These are phyloP conservation scores for Dicaeum eximium DNA, from an alignment of 2,113 vertebrate species.

Conservation along the genomic window DNA sequence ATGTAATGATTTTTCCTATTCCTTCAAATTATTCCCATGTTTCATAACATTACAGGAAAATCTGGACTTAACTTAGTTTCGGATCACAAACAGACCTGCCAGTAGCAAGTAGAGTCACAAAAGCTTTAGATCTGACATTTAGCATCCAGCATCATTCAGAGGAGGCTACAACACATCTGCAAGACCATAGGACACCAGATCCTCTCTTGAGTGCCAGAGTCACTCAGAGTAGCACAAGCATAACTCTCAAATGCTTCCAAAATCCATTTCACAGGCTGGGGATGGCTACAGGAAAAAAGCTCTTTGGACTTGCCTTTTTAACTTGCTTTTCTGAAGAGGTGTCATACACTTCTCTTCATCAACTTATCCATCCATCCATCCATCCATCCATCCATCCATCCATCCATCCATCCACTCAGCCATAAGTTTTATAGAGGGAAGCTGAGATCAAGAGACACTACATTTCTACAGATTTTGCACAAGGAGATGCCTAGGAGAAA, in stretches of 20 bases:
- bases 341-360: background rate
- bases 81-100: background rate
- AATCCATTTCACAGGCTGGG: background rate
- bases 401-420: background rate
- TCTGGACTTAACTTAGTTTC: background rate
- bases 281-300: background rate
- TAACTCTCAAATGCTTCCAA: background rate
- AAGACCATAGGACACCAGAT: background rate
- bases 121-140: background rate
- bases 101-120: background rate
- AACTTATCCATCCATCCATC: background rate
- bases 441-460: background rate
- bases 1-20: background rate
- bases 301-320: background rate
- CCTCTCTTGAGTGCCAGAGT: background rate
- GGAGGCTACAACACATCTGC: background rate
- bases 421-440: background rate
- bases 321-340: background rate
- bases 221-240: background rate
- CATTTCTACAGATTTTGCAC: background rate
- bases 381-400: background rate
- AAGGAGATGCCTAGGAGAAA: background rate
- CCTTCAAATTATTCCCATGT: background rate
- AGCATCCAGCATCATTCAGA: background rate
- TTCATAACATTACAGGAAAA: background rate